phyloP scores from a whole-genome alignment of 2,797 vertebrate species.

The Falco naumanni region DNA sequence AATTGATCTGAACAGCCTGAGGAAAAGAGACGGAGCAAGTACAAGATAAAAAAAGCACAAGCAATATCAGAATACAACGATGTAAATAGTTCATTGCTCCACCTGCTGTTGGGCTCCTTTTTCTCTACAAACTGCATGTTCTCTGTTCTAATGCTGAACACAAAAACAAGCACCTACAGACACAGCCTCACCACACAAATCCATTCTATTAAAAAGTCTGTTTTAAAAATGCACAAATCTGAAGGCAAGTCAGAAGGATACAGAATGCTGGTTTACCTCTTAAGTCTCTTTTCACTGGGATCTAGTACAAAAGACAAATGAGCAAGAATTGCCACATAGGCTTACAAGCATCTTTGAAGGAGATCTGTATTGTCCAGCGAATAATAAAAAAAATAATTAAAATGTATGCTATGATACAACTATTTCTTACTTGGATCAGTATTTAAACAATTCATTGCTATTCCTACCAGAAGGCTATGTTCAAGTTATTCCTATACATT shows the following conservation, averaged over 20 bases:
- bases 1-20: not conserved
- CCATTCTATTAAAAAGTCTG: not conserved
- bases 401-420: not conserved
- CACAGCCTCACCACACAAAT: not conserved
- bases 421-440: constrained; percentile 10
- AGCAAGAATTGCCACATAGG: not conserved
- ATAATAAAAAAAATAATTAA: not conserved
- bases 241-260: constrained; percentile 34
- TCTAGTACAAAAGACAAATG: not conserved
- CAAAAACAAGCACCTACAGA: not conserved
- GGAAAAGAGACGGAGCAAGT: not conserved
- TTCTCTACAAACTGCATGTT: not conserved
- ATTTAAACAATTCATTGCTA: constrained; percentile 55
- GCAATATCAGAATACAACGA: not conserved
- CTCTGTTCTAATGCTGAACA: not conserved
- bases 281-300: not conserved
- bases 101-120: constrained; percentile 43
- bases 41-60: not conserved
- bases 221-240: constrained; percentile 3
- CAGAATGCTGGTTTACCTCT: not conserved
- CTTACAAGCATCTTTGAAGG: constrained; percentile 45
- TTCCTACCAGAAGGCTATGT: constrained; percentile 52
- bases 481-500: constrained; percentile 51
- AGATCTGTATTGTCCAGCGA: not conserved
- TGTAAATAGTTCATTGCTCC: constrained; percentile 45